Percentiles rank a stretch among this genome's conserved stretches.
These are phyloP conservation scores for Apotomis turbidana DNA, from an alignment of 2,888 invertebrate species.

Conservation along the genomic window DNA sequence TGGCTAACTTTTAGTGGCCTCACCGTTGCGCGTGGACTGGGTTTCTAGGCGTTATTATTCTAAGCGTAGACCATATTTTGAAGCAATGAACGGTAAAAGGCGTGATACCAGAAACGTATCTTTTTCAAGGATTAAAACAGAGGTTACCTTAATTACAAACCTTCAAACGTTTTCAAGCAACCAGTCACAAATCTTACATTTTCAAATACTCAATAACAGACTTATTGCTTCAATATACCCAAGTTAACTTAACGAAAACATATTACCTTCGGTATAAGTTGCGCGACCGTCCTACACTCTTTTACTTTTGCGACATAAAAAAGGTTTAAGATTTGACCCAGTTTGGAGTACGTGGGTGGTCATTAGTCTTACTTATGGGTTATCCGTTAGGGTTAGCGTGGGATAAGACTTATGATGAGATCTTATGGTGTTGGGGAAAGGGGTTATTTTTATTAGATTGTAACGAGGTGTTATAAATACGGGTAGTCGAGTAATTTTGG, in stretches of 20 bases:
- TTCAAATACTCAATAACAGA: no score
- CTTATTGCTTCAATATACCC: neutral
- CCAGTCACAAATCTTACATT: no score
- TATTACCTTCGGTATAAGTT: conserved; percentile 13
- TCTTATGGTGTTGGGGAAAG: neutral
- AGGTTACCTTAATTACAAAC: no score
- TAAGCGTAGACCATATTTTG: no score
- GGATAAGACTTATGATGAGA: neutral
- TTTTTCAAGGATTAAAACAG: no score
- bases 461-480: neutral
- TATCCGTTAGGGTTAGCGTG: conserved; percentile 12
- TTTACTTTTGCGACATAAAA: conserved; percentile 34
- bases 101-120: no score
- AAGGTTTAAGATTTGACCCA: conserved; percentile 21
- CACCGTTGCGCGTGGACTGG: no score
- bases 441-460: neutral
- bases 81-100: no score
- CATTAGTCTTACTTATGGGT: conserved; percentile 28
- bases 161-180: no score
- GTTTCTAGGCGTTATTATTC: no score
- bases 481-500: neutral
- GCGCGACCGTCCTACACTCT: conserved; percentile 31
- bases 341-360: conserved; percentile 24
- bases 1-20: no score
- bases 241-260: conserved; percentile 12